phyloP scores from a whole-genome alignment of 2,797 vertebrate genomes.

The Rhynchotus rufescens region DNA sequence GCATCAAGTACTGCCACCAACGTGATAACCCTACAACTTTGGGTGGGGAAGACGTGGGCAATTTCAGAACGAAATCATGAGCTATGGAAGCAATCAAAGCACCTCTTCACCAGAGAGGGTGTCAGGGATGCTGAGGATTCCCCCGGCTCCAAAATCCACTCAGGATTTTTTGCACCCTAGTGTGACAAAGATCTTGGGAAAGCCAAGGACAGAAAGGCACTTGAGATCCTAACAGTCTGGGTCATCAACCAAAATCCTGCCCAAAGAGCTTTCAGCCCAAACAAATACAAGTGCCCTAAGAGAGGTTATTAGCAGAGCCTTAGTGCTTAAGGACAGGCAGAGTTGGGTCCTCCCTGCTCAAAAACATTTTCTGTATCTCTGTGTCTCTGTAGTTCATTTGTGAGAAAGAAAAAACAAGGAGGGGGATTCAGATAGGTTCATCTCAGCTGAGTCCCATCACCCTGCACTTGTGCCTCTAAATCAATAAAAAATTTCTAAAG shows the following conservation, averaged over 20 bases:
- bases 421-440: not conserved
- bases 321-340: not conserved
- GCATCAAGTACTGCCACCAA: fast-evolving
- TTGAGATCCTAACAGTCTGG: not conserved
- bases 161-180: not conserved
- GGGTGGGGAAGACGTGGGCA: not conserved
- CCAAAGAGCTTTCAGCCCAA: not conserved
- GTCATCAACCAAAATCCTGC: not conserved
- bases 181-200: not conserved
- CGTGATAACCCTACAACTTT: not conserved
- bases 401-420: not conserved
- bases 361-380: not conserved
- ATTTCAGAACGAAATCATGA: not conserved
- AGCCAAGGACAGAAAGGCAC: not conserved
- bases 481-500: not conserved
- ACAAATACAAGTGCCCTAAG: not conserved
- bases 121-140: not conserved
- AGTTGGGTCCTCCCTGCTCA: not conserved
- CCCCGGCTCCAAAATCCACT: not conserved
- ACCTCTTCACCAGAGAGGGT: not conserved
- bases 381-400: not conserved
- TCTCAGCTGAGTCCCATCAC: not conserved
- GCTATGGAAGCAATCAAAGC: not conserved
- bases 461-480: not conserved
- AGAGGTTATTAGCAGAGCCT: not conserved